These are phyloP conservation scores for Corythucha ciliata DNA, from an alignment of 2,888 invertebrate genomes.

Conservation along the genomic window DNA sequence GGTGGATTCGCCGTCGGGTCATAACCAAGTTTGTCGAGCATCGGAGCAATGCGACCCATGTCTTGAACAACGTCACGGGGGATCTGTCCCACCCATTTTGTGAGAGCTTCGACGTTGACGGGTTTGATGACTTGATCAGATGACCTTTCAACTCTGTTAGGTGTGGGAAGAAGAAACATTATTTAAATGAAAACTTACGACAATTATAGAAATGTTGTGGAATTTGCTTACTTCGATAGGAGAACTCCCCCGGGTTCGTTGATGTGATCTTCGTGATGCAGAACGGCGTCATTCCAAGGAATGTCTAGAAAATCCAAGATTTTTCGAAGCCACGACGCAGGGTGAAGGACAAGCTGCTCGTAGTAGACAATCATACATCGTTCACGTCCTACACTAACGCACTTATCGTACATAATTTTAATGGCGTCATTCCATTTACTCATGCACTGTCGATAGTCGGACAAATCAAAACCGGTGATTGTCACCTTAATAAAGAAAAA, in stretches of 20 bases:
- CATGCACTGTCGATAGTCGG: conserved; percentile 87
- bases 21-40: conserved; percentile 86
- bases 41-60: conserved; percentile 89
- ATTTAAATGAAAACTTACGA: conserved; percentile 29
- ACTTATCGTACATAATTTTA: conserved; percentile 88
- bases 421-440: conserved; percentile 95
- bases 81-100: conserved; percentile 83
- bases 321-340: conserved; percentile 75
- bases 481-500: conserved; percentile 47
- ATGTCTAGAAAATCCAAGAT: conserved; percentile 82
- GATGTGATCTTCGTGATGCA: conserved; percentile 95
- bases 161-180: conserved; percentile 37
- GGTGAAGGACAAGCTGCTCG: conserved; percentile 93
- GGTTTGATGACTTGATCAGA: conserved; percentile 99
- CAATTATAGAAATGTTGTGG: not conserved
- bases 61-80: conserved; percentile 85
- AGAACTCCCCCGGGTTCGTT: conserved; percentile 91
- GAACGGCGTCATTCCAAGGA: conserved; percentile 89
- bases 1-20: conserved; percentile 96
- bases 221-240: conserved; percentile 72
- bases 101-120: conserved; percentile 89
- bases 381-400: conserved; percentile 47
- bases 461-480: conserved; percentile 89
- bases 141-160: conserved; percentile 87
- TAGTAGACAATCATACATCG: conserved; percentile 70